Percentiles rank a stretch among this genome's conserved stretches.
Evolutionary conservation across 1,140 invertebrate genomes (phyloP).

Genomic region (Apis florea): DNA sequence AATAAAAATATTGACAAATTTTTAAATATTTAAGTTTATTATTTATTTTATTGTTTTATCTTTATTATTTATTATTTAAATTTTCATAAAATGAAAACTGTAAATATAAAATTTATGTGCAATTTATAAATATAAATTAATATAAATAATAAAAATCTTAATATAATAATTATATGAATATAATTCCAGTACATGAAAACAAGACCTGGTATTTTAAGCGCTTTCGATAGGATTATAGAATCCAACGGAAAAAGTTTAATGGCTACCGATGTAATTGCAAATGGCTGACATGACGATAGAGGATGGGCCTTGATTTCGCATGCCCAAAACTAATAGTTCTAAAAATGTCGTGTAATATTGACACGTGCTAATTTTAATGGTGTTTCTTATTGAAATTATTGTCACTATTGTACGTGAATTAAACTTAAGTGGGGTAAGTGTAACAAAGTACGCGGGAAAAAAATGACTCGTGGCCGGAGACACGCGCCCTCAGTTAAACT

Average conservation of each 20-base stretch:
- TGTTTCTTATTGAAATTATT: conserved; percentile 5
- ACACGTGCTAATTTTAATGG: conserved; percentile 36
- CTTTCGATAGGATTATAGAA: background rate
- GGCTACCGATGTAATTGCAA: conserved; percentile 57
- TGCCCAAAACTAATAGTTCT: conserved; percentile 33
- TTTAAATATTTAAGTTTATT: no score
- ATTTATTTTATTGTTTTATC: no score
- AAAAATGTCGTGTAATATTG: conserved; percentile 50
- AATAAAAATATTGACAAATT: background rate
- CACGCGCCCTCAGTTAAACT: conserved; percentile 56
- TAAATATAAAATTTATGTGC: background rate
- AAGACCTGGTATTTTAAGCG: background rate
- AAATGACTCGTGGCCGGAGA: conserved; percentile 47
- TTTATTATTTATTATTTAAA: background rate
- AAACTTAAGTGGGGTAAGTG: conserved; percentile 31
- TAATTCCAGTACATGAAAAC: background rate
- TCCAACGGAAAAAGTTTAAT: conserved; percentile 38
- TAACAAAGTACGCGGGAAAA: conserved; percentile 55
- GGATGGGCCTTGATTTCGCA: conserved; percentile 50
- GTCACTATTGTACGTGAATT: conserved; percentile 17
- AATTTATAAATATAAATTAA: no score
- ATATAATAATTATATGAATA: background rate
- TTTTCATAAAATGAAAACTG: background rate
- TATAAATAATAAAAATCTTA: no score
- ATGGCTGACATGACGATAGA: conserved; percentile 67